Evolutionary conservation across 2,113 vertebrate species (phyloP).

Genomic region (Neodon shergylaensis): DNA sequence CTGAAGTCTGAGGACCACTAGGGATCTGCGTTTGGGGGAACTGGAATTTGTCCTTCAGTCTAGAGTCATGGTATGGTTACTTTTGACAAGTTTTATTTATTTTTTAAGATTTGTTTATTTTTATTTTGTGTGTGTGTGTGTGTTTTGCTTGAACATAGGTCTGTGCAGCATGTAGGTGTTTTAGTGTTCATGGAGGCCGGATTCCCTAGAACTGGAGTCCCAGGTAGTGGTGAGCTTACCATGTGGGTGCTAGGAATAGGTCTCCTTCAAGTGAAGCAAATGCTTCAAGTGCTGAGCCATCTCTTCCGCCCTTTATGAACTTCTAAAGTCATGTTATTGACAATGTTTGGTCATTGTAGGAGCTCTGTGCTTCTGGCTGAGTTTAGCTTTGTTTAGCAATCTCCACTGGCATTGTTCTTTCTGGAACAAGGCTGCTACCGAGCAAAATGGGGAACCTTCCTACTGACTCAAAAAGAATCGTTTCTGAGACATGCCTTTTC

Average conservation of each 20-base stretch:
- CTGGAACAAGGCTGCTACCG: not conserved
- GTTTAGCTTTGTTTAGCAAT: constrained; percentile 22
- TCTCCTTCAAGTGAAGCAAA: not conserved
- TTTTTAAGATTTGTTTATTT: not conserved
- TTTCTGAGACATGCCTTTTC: constrained; percentile 23
- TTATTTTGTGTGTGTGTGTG: not conserved
- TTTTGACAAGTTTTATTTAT: not conserved
- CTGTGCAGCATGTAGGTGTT: not conserved
- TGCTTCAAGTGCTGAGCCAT: not conserved
- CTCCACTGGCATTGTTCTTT: not conserved
- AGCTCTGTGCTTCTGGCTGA: not conserved
- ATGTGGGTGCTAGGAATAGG: not conserved
- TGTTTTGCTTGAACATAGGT: not conserved
- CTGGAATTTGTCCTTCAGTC: constrained; percentile 1
- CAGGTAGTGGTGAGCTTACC: not conserved
- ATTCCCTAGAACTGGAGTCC: not conserved
- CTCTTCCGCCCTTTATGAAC: not conserved
- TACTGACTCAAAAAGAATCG: constrained; percentile 1
- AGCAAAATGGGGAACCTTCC: not conserved
- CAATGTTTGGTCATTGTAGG: not conserved
- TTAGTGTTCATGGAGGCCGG: not conserved
- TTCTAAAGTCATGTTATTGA: not conserved
- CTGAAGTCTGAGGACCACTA: constrained; percentile 19
- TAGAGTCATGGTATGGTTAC: not conserved
- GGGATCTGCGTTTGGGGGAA: not conserved